Evolutionary conservation across 2,113 vertebrate genomes (phyloP).

Genomic region (Pseudonaja textilis): DNA sequence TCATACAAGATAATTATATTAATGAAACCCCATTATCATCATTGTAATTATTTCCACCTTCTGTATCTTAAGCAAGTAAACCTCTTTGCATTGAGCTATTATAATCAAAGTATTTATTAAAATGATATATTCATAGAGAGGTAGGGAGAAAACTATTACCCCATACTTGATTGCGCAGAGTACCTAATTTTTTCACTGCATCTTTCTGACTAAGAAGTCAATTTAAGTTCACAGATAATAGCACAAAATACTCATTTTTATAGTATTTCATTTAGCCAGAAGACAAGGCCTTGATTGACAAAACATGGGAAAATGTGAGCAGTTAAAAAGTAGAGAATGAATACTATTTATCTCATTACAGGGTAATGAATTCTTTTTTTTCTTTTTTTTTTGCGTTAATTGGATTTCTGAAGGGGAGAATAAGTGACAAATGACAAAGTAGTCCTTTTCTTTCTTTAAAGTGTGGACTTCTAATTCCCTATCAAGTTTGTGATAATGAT

Average conservation of each 20-base stretch:
- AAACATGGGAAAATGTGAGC: conserved; percentile 24
- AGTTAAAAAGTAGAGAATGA: conserved; percentile 27
- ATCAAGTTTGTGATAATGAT: neutral
- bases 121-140: neutral
- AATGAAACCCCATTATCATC: neutral
- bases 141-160: neutral
- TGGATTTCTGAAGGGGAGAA: neutral
- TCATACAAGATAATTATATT: neutral
- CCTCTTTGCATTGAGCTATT: neutral
- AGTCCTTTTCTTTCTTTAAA: neutral
- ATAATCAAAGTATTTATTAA: neutral
- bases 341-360: conserved; percentile 21
- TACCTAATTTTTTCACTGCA: conserved; percentile 17
- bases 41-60: neutral
- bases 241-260: conserved; percentile 16
- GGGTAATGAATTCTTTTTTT: neutral
- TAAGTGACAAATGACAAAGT: neutral
- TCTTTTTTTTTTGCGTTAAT: conserved; percentile 1
- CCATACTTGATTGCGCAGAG: conserved; percentile 8
- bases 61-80: neutral
- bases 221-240: conserved; percentile 24
- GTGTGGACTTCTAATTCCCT: neutral
- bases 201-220: conserved; percentile 37
- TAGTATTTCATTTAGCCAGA: conserved; percentile 11
- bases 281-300: conserved; percentile 24